Evolutionary conservation across 2,888 invertebrate genomes (phyloP).

Genomic region (Epinotia demarniana): DNA sequence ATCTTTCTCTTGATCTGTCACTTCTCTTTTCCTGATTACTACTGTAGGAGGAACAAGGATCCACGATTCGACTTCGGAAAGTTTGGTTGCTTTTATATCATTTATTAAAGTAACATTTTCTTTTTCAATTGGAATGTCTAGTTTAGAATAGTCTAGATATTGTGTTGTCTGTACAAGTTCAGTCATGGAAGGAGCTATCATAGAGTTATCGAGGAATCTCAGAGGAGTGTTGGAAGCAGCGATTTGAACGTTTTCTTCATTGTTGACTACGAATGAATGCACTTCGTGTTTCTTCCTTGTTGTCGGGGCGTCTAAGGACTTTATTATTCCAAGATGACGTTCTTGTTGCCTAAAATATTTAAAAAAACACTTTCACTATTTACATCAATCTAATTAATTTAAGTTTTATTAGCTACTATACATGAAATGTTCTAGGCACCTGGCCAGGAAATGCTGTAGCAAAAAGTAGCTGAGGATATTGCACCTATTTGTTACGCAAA

Average conservation of each 20-base stretch:
- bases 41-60: slow-evolving; percentile 73
- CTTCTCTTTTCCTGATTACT: slow-evolving; percentile 69
- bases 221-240: slow-evolving; percentile 61
- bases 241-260: slow-evolving; percentile 63
- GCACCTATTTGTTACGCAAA: no score
- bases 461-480: no score
- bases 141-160: slow-evolving; percentile 43
- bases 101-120: slow-evolving; percentile 54
- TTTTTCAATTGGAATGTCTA: slow-evolving; percentile 55
- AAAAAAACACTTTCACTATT: no score
- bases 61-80: slow-evolving; percentile 71
- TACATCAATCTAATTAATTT: no score
- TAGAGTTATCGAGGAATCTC: slow-evolving; percentile 69
- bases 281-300: slow-evolving; percentile 79
- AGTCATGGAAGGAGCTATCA: slow-evolving; percentile 48
- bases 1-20: slow-evolving; percentile 58
- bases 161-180: slow-evolving; percentile 32
- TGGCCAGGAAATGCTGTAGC: no score
- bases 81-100: slow-evolving; percentile 65
- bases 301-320: slow-evolving; percentile 77
- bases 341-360: slow-evolving; percentile 88
- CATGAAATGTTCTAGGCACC: no score
- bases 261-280: slow-evolving; percentile 76
- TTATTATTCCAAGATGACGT: slow-evolving; percentile 89
- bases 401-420: no score